phyloP scores from a whole-genome alignment of 2,888 invertebrate genomes.

The Eumacrocentrus americanus region DNA sequence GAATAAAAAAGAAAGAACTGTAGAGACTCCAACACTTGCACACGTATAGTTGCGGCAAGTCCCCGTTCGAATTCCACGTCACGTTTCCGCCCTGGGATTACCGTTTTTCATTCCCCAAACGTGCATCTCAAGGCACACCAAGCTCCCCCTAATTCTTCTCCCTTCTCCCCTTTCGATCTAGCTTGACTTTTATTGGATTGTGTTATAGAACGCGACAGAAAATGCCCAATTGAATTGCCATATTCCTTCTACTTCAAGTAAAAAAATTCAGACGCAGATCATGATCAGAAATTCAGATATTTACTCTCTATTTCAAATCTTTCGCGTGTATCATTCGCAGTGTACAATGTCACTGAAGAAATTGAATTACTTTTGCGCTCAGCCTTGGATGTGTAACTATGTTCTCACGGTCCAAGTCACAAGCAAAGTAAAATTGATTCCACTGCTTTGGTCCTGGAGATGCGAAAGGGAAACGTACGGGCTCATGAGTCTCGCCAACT shows the following conservation, averaged over 20 bases:
- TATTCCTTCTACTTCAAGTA: neutral
- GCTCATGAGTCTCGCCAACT: no score
- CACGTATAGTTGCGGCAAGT: conserved; percentile 25
- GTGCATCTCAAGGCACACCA: conserved; percentile 19
- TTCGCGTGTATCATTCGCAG: no score
- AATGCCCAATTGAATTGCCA: conserved; percentile 5
- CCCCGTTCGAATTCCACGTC: conserved; percentile 36
- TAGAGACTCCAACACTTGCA: conserved; percentile 5
- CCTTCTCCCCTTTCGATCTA: conserved; percentile 3
- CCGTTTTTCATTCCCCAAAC: conserved; percentile 26
- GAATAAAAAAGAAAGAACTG: conserved; percentile 7
- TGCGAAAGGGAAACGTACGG: no score
- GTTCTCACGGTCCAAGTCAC: no score
- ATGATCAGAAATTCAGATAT: no score
- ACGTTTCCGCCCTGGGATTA: conserved; percentile 40
- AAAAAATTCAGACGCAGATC: no score
- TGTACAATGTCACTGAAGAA: no score
- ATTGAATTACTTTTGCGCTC: no score
- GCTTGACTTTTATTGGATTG: conserved; percentile 3
- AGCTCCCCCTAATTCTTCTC: conserved; percentile 2
- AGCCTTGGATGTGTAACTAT: no score
- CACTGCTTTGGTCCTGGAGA: no score
- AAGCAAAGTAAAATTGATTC: no score
- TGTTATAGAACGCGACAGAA: conserved; percentile 8
- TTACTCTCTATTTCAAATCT: no score